Percentiles rank a stretch among this genome's conserved stretches.
These are phyloP conservation scores for Zygaena filipendulae DNA, from an alignment of 2,888 invertebrate genomes.

Conservation along the genomic window DNA sequence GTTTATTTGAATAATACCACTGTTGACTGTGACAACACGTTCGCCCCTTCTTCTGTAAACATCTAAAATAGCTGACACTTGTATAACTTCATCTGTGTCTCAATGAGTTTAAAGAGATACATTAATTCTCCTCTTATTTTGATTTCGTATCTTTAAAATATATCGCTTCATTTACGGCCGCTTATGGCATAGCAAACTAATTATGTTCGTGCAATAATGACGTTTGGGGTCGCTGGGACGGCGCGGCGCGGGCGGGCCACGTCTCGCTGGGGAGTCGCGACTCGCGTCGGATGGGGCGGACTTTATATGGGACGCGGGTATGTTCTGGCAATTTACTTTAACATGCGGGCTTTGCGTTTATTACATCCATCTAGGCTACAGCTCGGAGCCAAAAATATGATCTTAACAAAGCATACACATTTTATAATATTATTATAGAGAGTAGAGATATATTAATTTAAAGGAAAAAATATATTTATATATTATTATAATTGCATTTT, in stretches of 20 bases:
- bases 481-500: too few relatives aligned
- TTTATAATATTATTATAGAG: too few relatives aligned
- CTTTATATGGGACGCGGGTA: conserved; percentile 12
- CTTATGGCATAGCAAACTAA: conserved; percentile 19
- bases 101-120: too few relatives aligned
- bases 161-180: too few relatives aligned
- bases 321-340: conserved; percentile 9
- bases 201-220: conserved; percentile 20
- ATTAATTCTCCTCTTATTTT: too few relatives aligned
- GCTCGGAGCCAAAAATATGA: background rate
- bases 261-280: conserved; percentile 6
- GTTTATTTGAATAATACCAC: conserved; percentile 43
- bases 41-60: conserved; percentile 16
- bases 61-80: too few relatives aligned
- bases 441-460: too few relatives aligned
- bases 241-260: too few relatives aligned
- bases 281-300: conserved; percentile 6
- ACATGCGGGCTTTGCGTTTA: conserved; percentile 11
- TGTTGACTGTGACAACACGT: conserved; percentile 33
- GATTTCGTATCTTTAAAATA: too few relatives aligned
- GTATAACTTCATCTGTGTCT: too few relatives aligned
- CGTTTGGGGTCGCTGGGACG: conserved; percentile 10
- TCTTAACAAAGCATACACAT: too few relatives aligned
- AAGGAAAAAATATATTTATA: too few relatives aligned
- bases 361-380: background rate